phyloP scores from a whole-genome alignment of 2,888 invertebrate genomes.

The Heteromurus nitidus region DNA sequence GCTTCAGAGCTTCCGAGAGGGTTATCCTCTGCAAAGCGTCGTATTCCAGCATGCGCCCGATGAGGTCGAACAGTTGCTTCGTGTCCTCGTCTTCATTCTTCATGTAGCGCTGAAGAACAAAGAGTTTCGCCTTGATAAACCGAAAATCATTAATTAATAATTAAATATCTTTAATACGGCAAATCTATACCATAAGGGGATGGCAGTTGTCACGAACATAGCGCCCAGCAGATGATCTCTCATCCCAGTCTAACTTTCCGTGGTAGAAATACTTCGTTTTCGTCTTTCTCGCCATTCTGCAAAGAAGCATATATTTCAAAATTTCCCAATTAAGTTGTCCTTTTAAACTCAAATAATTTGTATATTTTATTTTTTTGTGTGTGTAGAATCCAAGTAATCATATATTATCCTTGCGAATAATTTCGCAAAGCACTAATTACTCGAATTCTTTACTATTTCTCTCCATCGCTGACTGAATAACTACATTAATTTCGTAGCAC shows the following conservation, averaged over 20 bases:
- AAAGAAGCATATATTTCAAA: constrained; percentile 30
- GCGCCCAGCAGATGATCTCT: constrained; percentile 95
- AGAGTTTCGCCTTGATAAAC: neutral
- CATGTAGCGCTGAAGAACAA: constrained; percentile 72
- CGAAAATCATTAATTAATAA: neutral
- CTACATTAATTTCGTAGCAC: constrained; percentile 57
- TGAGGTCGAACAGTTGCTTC: constrained; percentile 93
- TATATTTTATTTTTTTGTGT: neutral
- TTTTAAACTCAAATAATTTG: neutral
- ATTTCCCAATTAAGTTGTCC: neutral
- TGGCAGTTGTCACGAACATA: constrained; percentile 99
- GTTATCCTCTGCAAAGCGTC: constrained; percentile 94
- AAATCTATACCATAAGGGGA: constrained; percentile 86
- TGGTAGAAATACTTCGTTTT: constrained; percentile 99
- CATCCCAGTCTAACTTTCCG: constrained; percentile 98
- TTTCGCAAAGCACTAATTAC: constrained; percentile 64
- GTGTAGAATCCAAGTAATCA: constrained; percentile 56
- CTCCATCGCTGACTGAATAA: constrained; percentile 65
- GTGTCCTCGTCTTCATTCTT: constrained; percentile 86
- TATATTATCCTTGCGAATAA: constrained; percentile 61
- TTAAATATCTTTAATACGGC: neutral
- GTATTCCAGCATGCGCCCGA: constrained; percentile 97
- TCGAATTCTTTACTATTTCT: constrained; percentile 58
- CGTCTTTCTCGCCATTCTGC: constrained; percentile 90
- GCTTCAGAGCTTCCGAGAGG: constrained; percentile 89